Evolutionary conservation across 1,140 invertebrate genomes (phyloP), one percentile per base, ranked within the genome.

Genomic region (Cryptotermes secundus): DNA sequence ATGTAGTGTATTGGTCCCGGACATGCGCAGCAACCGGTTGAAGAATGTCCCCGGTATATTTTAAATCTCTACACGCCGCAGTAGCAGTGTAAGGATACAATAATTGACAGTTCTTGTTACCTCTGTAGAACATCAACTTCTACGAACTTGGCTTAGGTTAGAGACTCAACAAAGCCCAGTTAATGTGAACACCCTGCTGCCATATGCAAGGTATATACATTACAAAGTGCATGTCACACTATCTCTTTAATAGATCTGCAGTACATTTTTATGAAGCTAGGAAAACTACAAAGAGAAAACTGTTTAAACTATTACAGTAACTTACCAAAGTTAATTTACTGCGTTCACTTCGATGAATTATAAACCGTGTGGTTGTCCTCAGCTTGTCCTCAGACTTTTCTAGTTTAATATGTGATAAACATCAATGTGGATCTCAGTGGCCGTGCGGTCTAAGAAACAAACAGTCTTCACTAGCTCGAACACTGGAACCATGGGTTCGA

Each of bases 51-150:
- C 16, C 12, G 16, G 19, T 49, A 19, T 49, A 19, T 49, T 49
- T 19, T 49, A 49, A 19, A 49, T 49, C 45, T 22, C 16, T 49
- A 49, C 19, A 49, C 0, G 19, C 45, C 45, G 45, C 9, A 19
- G 16, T 49, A 49, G 45, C 14, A 72, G 59, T 3, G 59, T n/a
- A 31, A 72, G 59, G 59, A 7, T 72, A 72, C 26, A 26, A 31
- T 72, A 72, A 72, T 72, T 72, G 59, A 72, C 59, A 72, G 59
- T n/a, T 72, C n/a, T 4, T 72, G 59, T 72, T 72, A n/a, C 59
- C 26, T 72, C 59, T 49, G 0, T 31, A 31, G 59, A 72, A n/a
- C 59, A 49, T n/a, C 2, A 12, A 72, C 26, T 72, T 31, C 26
- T 31, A n/a, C 22, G 0, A 49, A 7, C 0, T 49, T 49, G 9